Evolutionary conservation across 2,888 invertebrate genomes (phyloP).

Genomic region (Xestia xanthographa): DNA sequence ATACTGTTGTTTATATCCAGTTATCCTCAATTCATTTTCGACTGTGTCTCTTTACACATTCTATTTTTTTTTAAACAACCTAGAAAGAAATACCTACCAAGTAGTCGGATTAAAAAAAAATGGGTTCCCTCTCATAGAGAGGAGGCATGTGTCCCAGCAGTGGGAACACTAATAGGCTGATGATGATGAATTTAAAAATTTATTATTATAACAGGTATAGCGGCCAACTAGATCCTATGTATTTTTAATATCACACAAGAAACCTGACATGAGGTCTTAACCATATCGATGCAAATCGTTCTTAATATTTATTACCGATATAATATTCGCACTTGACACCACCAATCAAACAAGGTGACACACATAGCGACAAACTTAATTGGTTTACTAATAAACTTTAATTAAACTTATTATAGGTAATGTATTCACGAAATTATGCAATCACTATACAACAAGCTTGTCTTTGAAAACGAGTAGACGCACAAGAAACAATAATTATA

Average conservation of each 20-base stretch:
- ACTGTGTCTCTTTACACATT: neutral
- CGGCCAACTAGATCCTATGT: neutral
- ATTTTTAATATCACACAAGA: conserved; percentile 3
- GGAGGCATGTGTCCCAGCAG: no score
- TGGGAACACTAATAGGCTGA: no score
- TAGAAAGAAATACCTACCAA: neutral
- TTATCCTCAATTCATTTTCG: neutral
- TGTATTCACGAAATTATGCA: conserved; percentile 47
- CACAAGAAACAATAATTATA: neutral
- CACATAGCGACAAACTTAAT: conserved; percentile 64
- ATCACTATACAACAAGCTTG: conserved; percentile 25
- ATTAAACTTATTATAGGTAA: conserved; percentile 52
- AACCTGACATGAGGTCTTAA: conserved; percentile 9
- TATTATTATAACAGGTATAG: neutral
- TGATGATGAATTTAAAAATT: no score
- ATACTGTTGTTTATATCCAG: neutral
- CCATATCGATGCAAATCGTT: conserved; percentile 39
- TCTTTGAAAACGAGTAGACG: conserved; percentile 20
- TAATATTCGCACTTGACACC: conserved; percentile 64
- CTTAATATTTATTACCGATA: conserved; percentile 40
- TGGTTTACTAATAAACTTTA: conserved; percentile 64
- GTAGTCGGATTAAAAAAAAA: no score
- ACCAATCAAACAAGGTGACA: conserved; percentile 64
- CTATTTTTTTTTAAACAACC: neutral
- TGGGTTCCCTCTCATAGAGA: no score